These are phyloP conservation scores for Euschistus heros DNA, from an alignment of 1,140 invertebrate species.

Conservation along the genomic window DNA sequence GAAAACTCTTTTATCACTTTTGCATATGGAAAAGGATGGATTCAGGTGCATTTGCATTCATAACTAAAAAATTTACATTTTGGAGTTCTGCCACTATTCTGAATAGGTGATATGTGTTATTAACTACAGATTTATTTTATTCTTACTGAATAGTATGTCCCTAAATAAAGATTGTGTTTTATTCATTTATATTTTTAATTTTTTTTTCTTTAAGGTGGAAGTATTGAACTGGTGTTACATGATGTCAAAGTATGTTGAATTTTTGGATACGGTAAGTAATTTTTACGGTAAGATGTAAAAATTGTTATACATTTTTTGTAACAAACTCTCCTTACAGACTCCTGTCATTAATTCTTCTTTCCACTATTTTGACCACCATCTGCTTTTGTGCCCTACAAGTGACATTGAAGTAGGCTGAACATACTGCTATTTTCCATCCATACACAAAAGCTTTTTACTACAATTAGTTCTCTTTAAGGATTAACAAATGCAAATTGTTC, in stretches of 20 bases:
- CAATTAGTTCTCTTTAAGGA: no score
- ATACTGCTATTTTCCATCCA: no score
- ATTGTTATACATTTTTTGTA: background rate
- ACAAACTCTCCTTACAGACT: background rate
- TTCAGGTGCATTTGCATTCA: background rate
- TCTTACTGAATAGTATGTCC: background rate
- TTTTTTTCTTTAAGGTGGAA: background rate
- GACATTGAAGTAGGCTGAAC: no score
- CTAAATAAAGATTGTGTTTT: background rate
- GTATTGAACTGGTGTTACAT: background rate
- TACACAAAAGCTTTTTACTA: no score
- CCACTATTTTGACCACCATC: background rate
- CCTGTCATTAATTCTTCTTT: background rate
- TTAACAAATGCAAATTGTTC: no score
- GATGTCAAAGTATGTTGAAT: background rate
- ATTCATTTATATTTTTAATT: background rate
- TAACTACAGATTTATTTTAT: background rate
- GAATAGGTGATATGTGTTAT: background rate
- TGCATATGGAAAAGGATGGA: no score
- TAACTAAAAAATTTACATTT: background rate
- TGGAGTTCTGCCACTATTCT: background rate
- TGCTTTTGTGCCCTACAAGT: no score
- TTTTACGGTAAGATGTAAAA: background rate
- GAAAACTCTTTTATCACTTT: no score
- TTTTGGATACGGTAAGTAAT: conserved; percentile 1